phyloP scores from a whole-genome alignment of 2,888 invertebrate species.

The Conus canariensis region DNA sequence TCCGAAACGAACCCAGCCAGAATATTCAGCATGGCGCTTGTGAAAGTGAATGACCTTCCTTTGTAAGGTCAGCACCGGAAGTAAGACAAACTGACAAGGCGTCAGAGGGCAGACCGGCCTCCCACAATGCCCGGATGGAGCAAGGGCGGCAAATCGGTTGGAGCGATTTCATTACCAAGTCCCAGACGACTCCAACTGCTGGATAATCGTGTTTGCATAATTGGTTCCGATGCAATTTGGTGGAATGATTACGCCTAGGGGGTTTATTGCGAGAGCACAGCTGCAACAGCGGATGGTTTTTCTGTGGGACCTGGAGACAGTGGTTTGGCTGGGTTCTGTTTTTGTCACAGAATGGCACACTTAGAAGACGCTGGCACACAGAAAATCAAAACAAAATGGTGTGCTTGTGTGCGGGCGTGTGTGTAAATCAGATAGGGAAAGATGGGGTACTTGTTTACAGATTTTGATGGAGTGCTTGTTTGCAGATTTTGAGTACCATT shows the following conservation, averaged over 20 bases:
- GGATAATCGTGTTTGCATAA: slow-evolving; percentile 26
- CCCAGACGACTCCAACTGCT: not conserved
- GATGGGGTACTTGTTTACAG: too few relatives aligned
- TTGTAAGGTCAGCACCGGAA: slow-evolving; percentile 25
- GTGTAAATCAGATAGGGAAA: too few relatives aligned
- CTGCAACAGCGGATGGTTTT: not conserved
- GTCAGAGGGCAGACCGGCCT: slow-evolving; percentile 10
- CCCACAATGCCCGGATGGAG: slow-evolving; percentile 17
- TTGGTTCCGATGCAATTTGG: slow-evolving; percentile 23
- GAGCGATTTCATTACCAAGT: slow-evolving; percentile 21
- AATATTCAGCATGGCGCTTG: not conserved
- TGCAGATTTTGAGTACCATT: too few relatives aligned
- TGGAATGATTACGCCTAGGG: slow-evolving; percentile 7
- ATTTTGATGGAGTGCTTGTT: too few relatives aligned
- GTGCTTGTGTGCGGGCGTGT: too few relatives aligned
- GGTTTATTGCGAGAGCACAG: slow-evolving; percentile 21
- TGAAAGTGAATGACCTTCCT: not conserved
- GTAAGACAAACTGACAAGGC: slow-evolving; percentile 22
- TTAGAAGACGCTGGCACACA: too few relatives aligned
- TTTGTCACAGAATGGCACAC: too few relatives aligned
- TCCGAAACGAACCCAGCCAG: not conserved
- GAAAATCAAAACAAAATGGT: too few relatives aligned
- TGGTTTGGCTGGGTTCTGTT: not conserved
- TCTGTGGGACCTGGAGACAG: not conserved
- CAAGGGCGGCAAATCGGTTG: slow-evolving; percentile 13